Evolutionary conservation across 2,797 vertebrate species (phyloP), one percentile per base, ranked within the genome.

Genomic region (Takifugu rubripes): DNA sequence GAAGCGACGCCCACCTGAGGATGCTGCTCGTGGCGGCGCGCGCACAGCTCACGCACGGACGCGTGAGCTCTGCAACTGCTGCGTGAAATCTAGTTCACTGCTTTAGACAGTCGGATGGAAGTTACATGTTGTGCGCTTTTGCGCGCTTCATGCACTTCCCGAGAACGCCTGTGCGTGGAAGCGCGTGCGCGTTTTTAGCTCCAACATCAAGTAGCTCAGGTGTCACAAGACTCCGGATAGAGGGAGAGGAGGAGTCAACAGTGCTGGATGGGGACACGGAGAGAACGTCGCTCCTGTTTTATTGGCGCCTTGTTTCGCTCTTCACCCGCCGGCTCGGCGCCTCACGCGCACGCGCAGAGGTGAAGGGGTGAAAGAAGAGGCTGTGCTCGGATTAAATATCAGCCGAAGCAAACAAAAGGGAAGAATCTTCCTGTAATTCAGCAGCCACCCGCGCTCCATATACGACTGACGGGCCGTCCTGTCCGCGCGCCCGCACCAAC

Each of bases 11-110:
- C 57, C 15, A 49, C 25, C 46, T 21, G 17, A 11, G 57, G 59
- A 16, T 12, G 43, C 54, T 8, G 29, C 29, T 31, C 5, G 5
- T 6, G 2, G 2, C 29, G 5, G 29, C 31, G 31, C 7, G 8
- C 4, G 8, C 31, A 21, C 21, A 21, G 21, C 21, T 21, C 31
- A 10, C 31, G 31, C 31, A 52, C 56, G n/a, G 60, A 36, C 61
- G 25, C 49, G 3, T 10, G 25, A 31, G 61, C 44, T 48, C 8
- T 48, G 1, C 16, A 33, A 26, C 48, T 21, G 14, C 61, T 72
- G 75, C 72, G 67, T 74, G 72, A 80, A 78, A 80, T 10, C 1
- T 3, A 33, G 31, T 21, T 21, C 21, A 21, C 21, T 21, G 21
- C 21, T 21, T 21, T 21, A 21, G 21, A 21, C 21, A 21, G 21